Evolutionary conservation across 2,888 invertebrate species (phyloP), one percentile per base, ranked within the genome.

Genomic region (Camptogramma bilineatum): DNA sequence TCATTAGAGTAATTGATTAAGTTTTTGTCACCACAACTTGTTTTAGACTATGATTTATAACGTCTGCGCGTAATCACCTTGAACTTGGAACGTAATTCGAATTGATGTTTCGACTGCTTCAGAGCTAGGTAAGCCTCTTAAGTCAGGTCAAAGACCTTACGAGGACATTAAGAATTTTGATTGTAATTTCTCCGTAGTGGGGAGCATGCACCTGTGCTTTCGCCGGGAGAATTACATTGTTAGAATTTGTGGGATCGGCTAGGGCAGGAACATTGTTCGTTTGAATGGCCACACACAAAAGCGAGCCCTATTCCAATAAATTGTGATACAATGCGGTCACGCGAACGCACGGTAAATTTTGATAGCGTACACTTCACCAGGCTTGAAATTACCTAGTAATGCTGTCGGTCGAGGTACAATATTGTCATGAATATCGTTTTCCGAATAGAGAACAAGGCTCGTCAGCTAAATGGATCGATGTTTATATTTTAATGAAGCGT

Each of bases 81-180:
- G 90, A 90, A 90, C 88, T 85, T 66, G 75, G 39, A 75, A 70
- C 74, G 80, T 81, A 79, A 84, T 83, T 83, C 77, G 78, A 82
- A 83, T 80, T 73, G 76, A 78, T 78, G 79, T 78, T 74, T 79
- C 76, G 77, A 80, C 82, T 80, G 82, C 83, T 74, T 65, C 67
- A 73, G 69, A 71, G 34, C 34, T 39, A 75, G 70, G 73, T 75
- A 78, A 80, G 65, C 77, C 60, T 75, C 76, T 72, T 70, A 74
- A 34, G 72, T 54, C 70, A 69, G 82, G 78, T 82, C 78, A 71
- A 68, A 70, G 75, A 82, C 79, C 81, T 82, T 73, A 72, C 62
- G 70, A 67, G 73, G 72, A 72, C 70, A 57, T 48, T 54, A 42
- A 68, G 57, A 64, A 44, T 66, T 58, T 58, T 46, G 42, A 39